A percentile compares a stretch with the other conserved stretches of the same genome.
These are phyloP conservation scores for Caloenas nicobarica DNA, from an alignment of 2,113 vertebrate species.

Conservation along the genomic window DNA sequence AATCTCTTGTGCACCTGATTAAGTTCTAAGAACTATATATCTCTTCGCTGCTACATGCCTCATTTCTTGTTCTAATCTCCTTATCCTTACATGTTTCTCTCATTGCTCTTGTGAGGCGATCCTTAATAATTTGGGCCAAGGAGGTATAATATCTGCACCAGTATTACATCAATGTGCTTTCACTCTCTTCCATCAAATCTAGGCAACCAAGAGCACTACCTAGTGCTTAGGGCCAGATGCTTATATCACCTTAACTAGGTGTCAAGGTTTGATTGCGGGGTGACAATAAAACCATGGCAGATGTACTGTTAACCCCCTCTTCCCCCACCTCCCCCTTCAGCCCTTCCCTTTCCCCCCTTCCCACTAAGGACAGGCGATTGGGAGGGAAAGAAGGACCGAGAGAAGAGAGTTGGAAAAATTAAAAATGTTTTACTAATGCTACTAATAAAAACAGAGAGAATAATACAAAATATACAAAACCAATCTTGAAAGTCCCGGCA, in stretches of 20 bases:
- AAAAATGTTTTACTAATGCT: too few relatives aligned
- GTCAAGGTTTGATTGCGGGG: too few relatives aligned
- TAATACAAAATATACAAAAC: too few relatives aligned
- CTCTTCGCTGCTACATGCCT: background rate
- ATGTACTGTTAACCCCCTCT: too few relatives aligned
- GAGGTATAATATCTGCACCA: background rate
- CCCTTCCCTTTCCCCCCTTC: too few relatives aligned
- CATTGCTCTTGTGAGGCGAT: background rate
- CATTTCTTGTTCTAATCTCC: background rate
- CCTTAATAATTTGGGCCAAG: background rate
- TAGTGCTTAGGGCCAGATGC: background rate
- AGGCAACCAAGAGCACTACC: background rate
- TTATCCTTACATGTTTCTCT: background rate
- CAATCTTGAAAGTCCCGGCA: too few relatives aligned
- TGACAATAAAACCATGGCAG: too few relatives aligned
- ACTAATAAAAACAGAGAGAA: too few relatives aligned
- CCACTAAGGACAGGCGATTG: too few relatives aligned
- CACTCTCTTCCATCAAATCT: background rate
- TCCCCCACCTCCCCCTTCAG: too few relatives aligned
- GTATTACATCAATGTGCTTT: background rate
- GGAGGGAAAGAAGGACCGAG: too few relatives aligned
- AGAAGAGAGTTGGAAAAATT: too few relatives aligned
- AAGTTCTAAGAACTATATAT: background rate
- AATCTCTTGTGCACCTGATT: background rate
- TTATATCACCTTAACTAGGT: background rate